Evolutionary conservation across 2,797 vertebrate species (phyloP).

Genomic region (Hyperoplus lanceolatus): DNA sequence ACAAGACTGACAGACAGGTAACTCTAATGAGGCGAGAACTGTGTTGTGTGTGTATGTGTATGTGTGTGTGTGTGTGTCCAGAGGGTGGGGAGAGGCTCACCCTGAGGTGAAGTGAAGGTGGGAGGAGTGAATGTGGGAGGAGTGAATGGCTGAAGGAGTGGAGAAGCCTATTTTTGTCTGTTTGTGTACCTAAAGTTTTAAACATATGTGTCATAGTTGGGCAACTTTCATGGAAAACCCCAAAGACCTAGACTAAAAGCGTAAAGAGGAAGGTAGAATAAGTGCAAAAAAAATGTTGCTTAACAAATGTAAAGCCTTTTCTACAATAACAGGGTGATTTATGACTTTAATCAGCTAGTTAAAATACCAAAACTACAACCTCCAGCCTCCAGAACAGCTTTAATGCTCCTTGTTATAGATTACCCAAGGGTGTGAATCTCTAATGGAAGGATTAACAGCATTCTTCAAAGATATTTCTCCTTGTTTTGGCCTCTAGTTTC

Average conservation of each 20-base stretch:
- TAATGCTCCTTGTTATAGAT: too few relatives aligned
- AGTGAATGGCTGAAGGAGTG: not conserved
- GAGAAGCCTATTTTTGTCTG: not conserved
- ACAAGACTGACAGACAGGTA: conserved; percentile 76
- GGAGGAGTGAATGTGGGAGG: conserved; percentile 6
- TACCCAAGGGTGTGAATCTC: too few relatives aligned
- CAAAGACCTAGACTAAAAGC: too few relatives aligned
- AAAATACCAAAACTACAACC: not conserved
- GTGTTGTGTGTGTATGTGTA: not conserved
- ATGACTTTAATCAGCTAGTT: not conserved
- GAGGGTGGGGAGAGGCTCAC: conserved; percentile 50
- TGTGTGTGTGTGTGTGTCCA: conserved; percentile 27
- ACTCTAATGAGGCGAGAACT: conserved; percentile 69
- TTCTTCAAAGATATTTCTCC: too few relatives aligned
- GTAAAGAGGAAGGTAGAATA: not conserved
- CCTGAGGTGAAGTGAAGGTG: conserved; percentile 37
- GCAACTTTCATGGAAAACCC: too few relatives aligned
- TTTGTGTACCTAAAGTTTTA: not conserved
- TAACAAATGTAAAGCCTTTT: not conserved
- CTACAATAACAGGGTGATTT: not conserved
- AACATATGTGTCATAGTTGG: not conserved
- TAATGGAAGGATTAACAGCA: too few relatives aligned
- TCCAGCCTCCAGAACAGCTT: too few relatives aligned
- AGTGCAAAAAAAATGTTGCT: not conserved
- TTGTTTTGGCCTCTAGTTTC: too few relatives aligned